Percentiles rank a stretch among this genome's conserved stretches.
phyloP scores from a whole-genome alignment of 1,140 invertebrate species.

The Dendroctonus valens region DNA sequence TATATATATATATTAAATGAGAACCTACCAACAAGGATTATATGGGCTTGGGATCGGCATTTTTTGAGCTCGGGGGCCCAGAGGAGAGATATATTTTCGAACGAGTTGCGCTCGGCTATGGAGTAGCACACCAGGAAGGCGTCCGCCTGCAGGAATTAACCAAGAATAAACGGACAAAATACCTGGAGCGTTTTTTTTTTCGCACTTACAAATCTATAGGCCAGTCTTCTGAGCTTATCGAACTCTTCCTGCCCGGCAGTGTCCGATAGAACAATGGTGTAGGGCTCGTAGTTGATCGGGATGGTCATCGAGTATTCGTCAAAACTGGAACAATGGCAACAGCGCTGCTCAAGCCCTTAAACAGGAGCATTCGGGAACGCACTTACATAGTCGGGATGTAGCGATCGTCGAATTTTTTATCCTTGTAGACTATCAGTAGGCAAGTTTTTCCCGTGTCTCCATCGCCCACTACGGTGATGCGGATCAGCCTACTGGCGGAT shows the following conservation, averaged over 20 bases:
- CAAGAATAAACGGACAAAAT: conserved; percentile 9
- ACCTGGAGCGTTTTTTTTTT: conserved; percentile 6
- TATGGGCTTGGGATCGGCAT: conserved; percentile 41
- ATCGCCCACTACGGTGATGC: conserved; percentile 61
- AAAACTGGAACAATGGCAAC: conserved; percentile 39
- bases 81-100: conserved; percentile 97
- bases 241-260: conserved; percentile 95
- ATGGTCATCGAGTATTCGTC: conserved; percentile 49
- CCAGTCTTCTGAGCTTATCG: conserved; percentile 88
- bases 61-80: conserved; percentile 84
- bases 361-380: background rate
- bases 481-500: conserved; percentile 35
- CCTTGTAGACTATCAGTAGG: conserved; percentile 60
- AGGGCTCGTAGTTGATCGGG: conserved; percentile 41
- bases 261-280: conserved; percentile 57
- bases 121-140: conserved; percentile 98
- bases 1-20: background rate
- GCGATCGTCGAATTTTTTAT: conserved; percentile 53
- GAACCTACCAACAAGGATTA: conserved; percentile 43
- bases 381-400: conserved; percentile 55
- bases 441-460: conserved; percentile 64
- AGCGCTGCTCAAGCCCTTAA: background rate
- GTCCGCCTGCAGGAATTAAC: conserved; percentile 76
- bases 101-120: conserved; percentile 94
- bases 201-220: conserved; percentile 74